Evolutionary conservation across 1,140 invertebrate genomes (phyloP), one percentile per base, ranked within the genome.

Genomic region (Lucilia cuprina): DNA sequence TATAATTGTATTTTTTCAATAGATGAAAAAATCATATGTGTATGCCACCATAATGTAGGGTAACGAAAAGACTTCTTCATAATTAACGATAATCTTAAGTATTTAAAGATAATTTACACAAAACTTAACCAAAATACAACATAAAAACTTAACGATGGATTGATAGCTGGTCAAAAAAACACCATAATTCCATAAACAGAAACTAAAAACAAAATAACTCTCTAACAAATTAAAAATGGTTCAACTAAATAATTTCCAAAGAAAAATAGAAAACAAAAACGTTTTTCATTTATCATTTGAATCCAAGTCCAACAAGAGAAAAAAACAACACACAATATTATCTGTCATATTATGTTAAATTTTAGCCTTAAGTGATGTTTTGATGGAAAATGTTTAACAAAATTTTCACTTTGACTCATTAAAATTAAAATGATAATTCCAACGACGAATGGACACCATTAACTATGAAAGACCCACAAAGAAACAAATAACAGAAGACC

Each of bases 311-410:
- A 83, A 70, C 21, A 7, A 49, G 75, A 47, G 47, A 78, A 41
- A 35, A 75, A 75, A 34, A 30, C 74, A 34, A 75, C 21, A 78
- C 34, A 17, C 7, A 80, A 89, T 90, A 88, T 89, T 88, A 86
- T 85, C 89, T 90, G 89, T 90, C 89, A 90, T 90, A 90, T 90
- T 90, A 90, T 85, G 88, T 86, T 87, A 87, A 87, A 90, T 85
- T 87, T 86, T 87, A 87, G 85, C 84, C 85, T 84, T 78, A 85
- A 83, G 85, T 82, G 82, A 85, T 78, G 78, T 82, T 84, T 78
- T 50, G 49, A 50, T 82, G 70, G 65, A 49, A 83, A 55, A 35
- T 35, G 84, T 89, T 89, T 89, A 89, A 89, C 86, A 83, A 84
- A 83, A 87, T 89, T 87, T 90, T 88, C 89, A 90, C 89, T 87